These are phyloP conservation scores for Brotula barbata DNA, from an alignment of 2,797 vertebrate genomes.

Conservation along the genomic window DNA sequence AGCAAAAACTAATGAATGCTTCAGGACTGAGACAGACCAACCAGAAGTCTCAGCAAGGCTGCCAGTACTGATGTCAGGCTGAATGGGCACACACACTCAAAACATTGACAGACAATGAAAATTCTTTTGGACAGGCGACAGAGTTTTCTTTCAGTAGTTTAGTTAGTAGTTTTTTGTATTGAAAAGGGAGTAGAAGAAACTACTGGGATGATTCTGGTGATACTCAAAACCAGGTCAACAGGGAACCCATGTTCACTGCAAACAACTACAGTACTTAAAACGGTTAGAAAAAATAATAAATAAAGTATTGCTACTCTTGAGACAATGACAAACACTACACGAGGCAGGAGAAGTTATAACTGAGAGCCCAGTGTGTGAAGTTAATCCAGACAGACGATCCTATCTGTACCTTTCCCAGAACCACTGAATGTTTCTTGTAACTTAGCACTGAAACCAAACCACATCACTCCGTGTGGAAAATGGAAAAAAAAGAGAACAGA, in stretches of 20 bases:
- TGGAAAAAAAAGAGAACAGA: conserved; percentile 6
- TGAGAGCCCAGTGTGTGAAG: background rate
- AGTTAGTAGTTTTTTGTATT: conserved; percentile 5
- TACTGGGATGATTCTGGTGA: background rate
- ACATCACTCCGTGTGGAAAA: background rate
- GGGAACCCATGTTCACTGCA: background rate
- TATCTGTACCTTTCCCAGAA: conserved; percentile 3
- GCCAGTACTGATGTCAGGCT: conserved; percentile 7
- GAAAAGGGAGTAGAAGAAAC: background rate
- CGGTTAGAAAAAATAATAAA: too few species aligned
- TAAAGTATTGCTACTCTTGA: too few species aligned
- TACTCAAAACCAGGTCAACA: background rate
- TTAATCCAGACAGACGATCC: conserved; percentile 1
- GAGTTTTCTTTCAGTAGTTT: background rate
- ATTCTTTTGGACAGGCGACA: conserved; percentile 6
- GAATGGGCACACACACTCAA: conserved; percentile 25
- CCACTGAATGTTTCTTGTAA: background rate
- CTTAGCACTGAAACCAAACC: conserved; percentile 20
- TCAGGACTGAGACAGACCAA: conserved; percentile 3
- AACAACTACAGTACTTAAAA: background rate
- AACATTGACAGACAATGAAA: conserved; percentile 12
- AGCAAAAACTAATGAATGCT: conserved; percentile 18
- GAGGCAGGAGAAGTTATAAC: too few species aligned
- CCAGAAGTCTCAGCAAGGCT: conserved; percentile 9
- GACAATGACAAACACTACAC: too few species aligned